A percentile compares a stretch with the other conserved stretches of the same genome.
Conservation (phyloP, 2,888 invertebrate genomes). For the Notodonta dromedarius region DNA sequence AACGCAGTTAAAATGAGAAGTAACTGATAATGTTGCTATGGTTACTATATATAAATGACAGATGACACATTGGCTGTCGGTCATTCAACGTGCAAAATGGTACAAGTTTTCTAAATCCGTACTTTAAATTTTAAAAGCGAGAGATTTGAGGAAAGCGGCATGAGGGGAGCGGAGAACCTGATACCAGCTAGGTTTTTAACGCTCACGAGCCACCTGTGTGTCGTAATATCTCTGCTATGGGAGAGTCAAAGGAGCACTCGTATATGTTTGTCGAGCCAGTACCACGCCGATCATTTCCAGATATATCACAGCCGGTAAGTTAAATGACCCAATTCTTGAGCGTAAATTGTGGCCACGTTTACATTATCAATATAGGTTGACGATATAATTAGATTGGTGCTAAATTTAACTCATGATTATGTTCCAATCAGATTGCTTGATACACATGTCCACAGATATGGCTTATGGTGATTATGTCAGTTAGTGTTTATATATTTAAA, state of each 20-base stretch:
- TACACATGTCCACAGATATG: neutral
- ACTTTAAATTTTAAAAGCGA: neutral
- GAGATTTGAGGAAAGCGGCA: slow-evolving; percentile 48
- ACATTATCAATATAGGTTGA: neutral
- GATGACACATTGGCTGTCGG: neutral
- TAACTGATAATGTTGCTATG: slow-evolving; percentile 1
- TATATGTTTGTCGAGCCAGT: slow-evolving; percentile 80
- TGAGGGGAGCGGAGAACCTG: slow-evolving; percentile 77
- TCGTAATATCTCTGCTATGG: slow-evolving; percentile 88
- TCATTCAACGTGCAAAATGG: neutral
- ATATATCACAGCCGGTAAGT: slow-evolving; percentile 85
- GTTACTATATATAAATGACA: neutral
- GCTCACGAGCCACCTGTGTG: slow-evolving; percentile 87
- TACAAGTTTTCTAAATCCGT: neutral
- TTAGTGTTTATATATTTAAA: no score
- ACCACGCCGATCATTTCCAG: slow-evolving; percentile 77
- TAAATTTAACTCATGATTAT: slow-evolving; percentile 11
- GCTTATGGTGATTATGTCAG: no score
- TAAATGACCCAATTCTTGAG: slow-evolving; percentile 4
- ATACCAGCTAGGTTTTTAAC: slow-evolving; percentile 89
- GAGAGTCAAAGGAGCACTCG: slow-evolving; percentile 82
- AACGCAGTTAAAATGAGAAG: neutral
- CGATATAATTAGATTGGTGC: neutral
- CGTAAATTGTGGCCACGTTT: neutral
- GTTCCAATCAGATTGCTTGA: neutral